Evolutionary conservation across 2,113 vertebrate species (phyloP), one percentile per base, ranked within the genome.

Genomic region (Gymnorhina tibicen): DNA sequence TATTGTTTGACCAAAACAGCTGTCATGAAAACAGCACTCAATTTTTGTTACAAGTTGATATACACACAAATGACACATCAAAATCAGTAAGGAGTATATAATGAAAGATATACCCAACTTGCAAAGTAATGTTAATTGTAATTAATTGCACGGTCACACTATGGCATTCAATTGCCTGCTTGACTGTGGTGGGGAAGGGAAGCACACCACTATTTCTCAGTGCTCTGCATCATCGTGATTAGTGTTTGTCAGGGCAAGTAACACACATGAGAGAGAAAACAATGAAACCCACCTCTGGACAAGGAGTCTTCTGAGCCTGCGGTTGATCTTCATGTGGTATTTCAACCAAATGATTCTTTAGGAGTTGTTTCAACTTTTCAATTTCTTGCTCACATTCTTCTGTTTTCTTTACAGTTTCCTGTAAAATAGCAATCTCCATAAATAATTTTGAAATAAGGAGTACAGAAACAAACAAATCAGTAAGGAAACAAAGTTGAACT

Each of bases 321-420:
- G 81, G 79, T 6, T 49, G 41, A 72, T 60, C 87, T 84, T 96
- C 98, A 24, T 62, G 72, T 14, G 97, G 66, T 41, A 94, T 47
- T 92, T 98, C 97, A 50, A 56, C 64, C 63, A 97, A 80, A 42
- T 97, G 92, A 80, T 91, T 95, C 94, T 93, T 97, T 37, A 97
- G 84, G n/a, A 94, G 87, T 27, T 97, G 92, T 70, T 97, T 97
- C 87, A 98, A 64, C 49, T 89, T 95, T 41, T 98, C 97, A 75
- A 97, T 98, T 90, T 98, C 97, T 81, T 97, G 93, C 55, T 98
- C 97, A 30, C 84, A 98, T 95, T 98, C 97, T 80, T 95, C 93
- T 21, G 85, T 94, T 88, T 98, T 96, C 91, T 97, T 97, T 55
- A 98, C 92, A 87, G 97, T 94, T n/a, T 97, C 89, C 98, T 98